Percentiles rank a stretch among this genome's conserved stretches.
These are phyloP conservation scores for Amphiprion clarkii DNA, from an alignment of 2,797 vertebrate species.

Conservation along the genomic window DNA sequence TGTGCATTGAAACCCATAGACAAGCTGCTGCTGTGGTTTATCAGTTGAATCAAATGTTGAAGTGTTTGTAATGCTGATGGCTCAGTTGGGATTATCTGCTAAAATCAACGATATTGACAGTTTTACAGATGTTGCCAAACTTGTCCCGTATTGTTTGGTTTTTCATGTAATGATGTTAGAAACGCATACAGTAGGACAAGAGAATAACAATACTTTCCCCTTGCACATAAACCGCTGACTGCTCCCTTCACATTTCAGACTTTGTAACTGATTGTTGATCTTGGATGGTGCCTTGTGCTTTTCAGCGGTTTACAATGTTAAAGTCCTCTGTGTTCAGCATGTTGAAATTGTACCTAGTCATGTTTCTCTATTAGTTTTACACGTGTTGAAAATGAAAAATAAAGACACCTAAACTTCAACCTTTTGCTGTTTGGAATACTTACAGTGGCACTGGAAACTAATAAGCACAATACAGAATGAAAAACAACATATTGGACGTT, in stretches of 20 bases:
- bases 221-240: slow-evolving; percentile 54
- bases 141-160: slow-evolving; percentile 23
- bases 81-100: slow-evolving; percentile 1
- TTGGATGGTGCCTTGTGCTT: slow-evolving; percentile 85
- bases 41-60: slow-evolving; percentile 24
- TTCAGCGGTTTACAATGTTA: slow-evolving; percentile 79
- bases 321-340: slow-evolving; percentile 73
- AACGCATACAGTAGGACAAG: slow-evolving; percentile 52
- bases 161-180: slow-evolving; percentile 55
- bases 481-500: not conserved
- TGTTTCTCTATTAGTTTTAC: slow-evolving; percentile 78
- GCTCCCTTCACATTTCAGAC: slow-evolving; percentile 63
- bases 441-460: not conserved
- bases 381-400: slow-evolving; percentile 63
- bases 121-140: slow-evolving; percentile 43
- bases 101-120: slow-evolving; percentile 14
- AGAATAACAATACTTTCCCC: slow-evolving; percentile 30
- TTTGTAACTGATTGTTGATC: slow-evolving; percentile 78
- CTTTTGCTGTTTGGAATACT: slow-evolving; percentile 36
- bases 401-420: slow-evolving; percentile 56
- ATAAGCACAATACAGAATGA: not conserved
- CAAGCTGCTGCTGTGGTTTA: slow-evolving; percentile 41
- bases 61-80: slow-evolving; percentile 20
- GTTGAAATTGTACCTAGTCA: slow-evolving; percentile 64
- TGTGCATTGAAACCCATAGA: slow-evolving; percentile 20